phyloP scores from a whole-genome alignment of 2,888 invertebrate genomes.

The Rhamnusium bicolor region DNA sequence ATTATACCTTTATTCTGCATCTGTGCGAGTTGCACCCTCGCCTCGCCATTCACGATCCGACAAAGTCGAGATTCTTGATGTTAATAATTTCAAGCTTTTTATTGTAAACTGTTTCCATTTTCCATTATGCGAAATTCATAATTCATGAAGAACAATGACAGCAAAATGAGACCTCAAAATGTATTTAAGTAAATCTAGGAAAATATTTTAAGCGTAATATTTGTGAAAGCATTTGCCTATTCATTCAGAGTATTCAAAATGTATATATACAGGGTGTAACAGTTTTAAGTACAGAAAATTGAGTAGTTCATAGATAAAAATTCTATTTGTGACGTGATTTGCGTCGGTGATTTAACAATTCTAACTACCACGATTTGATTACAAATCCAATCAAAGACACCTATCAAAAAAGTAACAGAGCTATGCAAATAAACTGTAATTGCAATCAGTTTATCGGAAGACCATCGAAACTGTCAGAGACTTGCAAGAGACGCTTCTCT shows the following conservation, averaged over 20 bases:
- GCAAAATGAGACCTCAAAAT: neutral
- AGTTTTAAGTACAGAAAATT: no score
- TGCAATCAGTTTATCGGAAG: no score
- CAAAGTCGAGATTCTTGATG: slow-evolving; percentile 37
- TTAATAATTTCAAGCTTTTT: slow-evolving; percentile 36
- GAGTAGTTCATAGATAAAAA: no score
- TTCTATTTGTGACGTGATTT: no score
- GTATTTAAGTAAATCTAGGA: neutral
- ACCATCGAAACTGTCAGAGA: no score
- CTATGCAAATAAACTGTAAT: no score
- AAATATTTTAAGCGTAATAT: neutral
- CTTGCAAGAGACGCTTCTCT: no score
- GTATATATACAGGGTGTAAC: neutral
- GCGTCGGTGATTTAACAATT: no score
- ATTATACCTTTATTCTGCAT: slow-evolving; percentile 67
- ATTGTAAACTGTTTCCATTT: slow-evolving; percentile 40
- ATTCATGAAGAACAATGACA: neutral
- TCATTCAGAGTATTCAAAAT: neutral
- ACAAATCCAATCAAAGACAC: no score
- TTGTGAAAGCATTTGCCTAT: neutral
- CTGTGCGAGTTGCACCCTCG: slow-evolving; percentile 62
- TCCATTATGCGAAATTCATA: slow-evolving; percentile 39
- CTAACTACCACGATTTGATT: no score
- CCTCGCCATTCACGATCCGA: slow-evolving; percentile 41
- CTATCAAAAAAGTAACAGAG: no score